Conservation (phyloP, 2,888 invertebrate species). For the Celastrina argiolus region DNA sequence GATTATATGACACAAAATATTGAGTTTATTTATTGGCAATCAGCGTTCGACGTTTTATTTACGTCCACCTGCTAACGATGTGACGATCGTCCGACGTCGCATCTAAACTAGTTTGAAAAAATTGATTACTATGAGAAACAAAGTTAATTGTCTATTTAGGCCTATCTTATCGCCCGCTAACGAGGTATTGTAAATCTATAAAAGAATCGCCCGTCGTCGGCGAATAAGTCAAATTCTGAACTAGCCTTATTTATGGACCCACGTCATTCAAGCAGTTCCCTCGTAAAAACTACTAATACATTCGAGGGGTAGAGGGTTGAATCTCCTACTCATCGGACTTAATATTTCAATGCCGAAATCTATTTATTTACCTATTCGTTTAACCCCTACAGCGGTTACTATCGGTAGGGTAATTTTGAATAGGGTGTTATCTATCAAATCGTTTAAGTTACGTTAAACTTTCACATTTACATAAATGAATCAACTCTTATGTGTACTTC, state of each 20-base stretch:
- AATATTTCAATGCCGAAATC: not conserved
- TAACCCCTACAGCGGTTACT: not conserved
- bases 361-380: not conserved
- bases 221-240: conserved; percentile 53
- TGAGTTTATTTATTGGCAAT: conserved; percentile 67
- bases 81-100: conserved; percentile 29
- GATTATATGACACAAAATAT: conserved; percentile 62
- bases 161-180: conserved; percentile 64
- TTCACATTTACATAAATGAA: not conserved
- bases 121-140: conserved; percentile 45
- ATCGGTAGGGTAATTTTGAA: not conserved
- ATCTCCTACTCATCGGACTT: not conserved
- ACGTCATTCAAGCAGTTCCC: not conserved
- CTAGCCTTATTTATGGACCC: conserved; percentile 58
- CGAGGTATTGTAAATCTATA: conserved; percentile 68
- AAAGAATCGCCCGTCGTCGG: conserved; percentile 59
- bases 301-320: not conserved
- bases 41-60: conserved; percentile 55
- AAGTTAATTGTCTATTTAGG: conserved; percentile 72
- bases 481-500: not conserved
- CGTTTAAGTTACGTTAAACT: not conserved
- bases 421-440: not conserved
- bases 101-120: conserved; percentile 29
- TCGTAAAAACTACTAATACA: conserved; percentile 17
- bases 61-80: conserved; percentile 48